phyloP scores from a whole-genome alignment of 2,113 vertebrate species.

The Crotalus helleri region DNA sequence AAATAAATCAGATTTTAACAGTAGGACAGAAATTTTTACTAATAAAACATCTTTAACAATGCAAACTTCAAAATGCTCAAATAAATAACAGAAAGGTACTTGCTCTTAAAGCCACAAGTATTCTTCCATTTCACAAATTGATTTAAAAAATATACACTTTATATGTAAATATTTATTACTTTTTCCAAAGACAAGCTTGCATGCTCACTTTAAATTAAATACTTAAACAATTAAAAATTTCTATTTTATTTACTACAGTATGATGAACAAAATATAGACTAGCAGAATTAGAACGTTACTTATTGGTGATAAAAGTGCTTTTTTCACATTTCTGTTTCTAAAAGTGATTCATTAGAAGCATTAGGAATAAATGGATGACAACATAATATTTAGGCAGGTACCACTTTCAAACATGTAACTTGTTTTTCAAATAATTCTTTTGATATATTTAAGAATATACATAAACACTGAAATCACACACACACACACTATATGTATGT shows the following conservation, averaged over 20 bases:
- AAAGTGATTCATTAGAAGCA: background rate
- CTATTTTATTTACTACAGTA: background rate
- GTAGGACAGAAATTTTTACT: background rate
- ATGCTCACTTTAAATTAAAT: background rate
- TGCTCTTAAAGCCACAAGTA: background rate
- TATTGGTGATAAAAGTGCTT: background rate
- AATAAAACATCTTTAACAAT: background rate
- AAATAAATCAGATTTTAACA: background rate
- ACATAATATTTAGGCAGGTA: background rate
- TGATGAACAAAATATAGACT: background rate
- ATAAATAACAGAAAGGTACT: background rate
- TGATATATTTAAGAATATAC: background rate
- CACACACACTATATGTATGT: too few species aligned
- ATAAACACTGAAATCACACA: background rate
- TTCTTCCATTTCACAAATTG: background rate
- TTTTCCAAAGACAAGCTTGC: background rate
- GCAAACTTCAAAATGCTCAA: background rate
- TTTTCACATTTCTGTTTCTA: background rate
- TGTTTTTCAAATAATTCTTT: background rate
- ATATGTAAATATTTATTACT: background rate
- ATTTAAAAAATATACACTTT: background rate
- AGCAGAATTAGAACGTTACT: background rate
- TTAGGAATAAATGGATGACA: background rate
- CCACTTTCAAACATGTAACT: background rate
- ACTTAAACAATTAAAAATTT: background rate